Evolutionary conservation across 2,797 vertebrate species (phyloP).

Genomic region (Coilia nasus): DNA sequence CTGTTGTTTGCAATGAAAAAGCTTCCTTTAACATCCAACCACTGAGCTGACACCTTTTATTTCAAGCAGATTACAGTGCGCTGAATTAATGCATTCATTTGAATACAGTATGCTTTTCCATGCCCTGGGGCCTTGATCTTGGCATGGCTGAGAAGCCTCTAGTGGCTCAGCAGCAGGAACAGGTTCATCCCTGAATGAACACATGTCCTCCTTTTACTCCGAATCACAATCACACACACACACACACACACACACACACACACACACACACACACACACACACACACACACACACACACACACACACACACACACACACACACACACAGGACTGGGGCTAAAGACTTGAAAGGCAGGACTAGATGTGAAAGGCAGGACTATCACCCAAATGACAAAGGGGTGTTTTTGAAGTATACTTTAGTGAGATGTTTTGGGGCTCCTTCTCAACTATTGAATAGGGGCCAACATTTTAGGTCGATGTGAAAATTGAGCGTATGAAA

Average conservation of each 20-base stretch:
- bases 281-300: background rate
- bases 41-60: slow-evolving; percentile 18
- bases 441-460: background rate
- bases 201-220: background rate
- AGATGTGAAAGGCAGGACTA: background rate
- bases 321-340: background rate
- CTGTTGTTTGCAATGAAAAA: background rate
- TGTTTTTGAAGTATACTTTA: background rate
- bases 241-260: slow-evolving; percentile 18
- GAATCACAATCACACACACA: too few relatives aligned
- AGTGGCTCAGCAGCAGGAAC: background rate
- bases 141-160: slow-evolving; percentile 1
- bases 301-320: background rate
- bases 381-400: background rate
- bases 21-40: background rate
- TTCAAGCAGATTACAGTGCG: background rate
- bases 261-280: background rate
- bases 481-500: background rate
- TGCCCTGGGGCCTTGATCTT: slow-evolving; percentile 4
- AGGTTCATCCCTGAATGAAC: background rate
- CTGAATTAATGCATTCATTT: slow-evolving; percentile 22
- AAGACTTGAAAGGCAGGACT: too few relatives aligned
- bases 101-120: background rate
- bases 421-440: background rate
- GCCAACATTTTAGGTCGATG: background rate